Evolutionary conservation across 53 echinoderm and acorn worm genomes (phyloP).

Genomic region (Paracentrotus lividus): DNA sequence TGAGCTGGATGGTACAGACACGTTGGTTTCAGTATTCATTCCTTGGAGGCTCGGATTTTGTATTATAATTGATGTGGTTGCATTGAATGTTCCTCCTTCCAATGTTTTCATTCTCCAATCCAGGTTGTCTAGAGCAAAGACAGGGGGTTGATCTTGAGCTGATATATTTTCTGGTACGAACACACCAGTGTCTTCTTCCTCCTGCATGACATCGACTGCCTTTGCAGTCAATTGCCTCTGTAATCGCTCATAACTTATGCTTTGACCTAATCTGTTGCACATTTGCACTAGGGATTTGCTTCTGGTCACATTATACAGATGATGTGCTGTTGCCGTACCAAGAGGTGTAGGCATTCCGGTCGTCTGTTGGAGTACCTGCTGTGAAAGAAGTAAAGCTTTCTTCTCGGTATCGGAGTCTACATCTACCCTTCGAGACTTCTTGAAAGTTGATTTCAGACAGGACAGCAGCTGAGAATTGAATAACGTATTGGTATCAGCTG

Average conservation of each 20-base stretch:
- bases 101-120: background rate
- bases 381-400: too few relatives aligned
- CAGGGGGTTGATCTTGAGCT: too few relatives aligned
- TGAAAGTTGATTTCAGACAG: background rate
- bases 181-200: background rate
- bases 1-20: too few relatives aligned
- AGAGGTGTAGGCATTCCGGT: background rate
- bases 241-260: constrained; percentile 38
- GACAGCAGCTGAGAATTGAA: constrained; percentile 45
- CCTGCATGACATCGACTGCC: constrained; percentile 2
- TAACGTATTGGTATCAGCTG: constrained; percentile 37
- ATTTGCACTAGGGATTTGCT: constrained; percentile 33
- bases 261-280: constrained; percentile 32
- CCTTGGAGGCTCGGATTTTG: too few relatives aligned
- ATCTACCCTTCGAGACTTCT: background rate
- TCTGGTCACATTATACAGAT: constrained; percentile 38
- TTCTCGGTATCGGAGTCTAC: too few relatives aligned
- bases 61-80: too few relatives aligned
- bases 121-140: too few relatives aligned
- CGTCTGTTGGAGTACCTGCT: too few relatives aligned
- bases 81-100: background rate
- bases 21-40: too few relatives aligned
- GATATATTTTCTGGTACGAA: constrained; percentile 10
- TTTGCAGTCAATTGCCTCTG: constrained; percentile 39
- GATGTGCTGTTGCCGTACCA: constrained; percentile 1